These are phyloP conservation scores for Isoperla grammatica DNA, from an alignment of 2,888 invertebrate species.

Conservation along the genomic window DNA sequence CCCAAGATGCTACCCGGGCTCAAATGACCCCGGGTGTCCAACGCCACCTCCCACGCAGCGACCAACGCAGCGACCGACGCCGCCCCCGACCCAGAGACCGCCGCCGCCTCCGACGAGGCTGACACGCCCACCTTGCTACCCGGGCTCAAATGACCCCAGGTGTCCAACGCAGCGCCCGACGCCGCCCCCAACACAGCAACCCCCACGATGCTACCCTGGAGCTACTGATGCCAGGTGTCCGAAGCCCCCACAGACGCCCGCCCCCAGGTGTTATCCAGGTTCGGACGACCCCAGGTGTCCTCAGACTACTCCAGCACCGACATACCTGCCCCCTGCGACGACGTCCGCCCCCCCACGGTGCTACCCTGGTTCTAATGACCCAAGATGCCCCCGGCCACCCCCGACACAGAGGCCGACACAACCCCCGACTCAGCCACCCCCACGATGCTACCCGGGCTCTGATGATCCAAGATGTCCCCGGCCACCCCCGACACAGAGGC, in stretches of 20 bases:
- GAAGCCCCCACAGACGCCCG: conserved; percentile 26
- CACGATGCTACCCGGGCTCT: conserved; percentile 21
- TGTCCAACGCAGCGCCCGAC: conserved; percentile 32
- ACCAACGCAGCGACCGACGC: conserved; percentile 32
- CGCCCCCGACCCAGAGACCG: conserved; percentile 40
- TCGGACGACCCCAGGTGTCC: conserved; percentile 44
- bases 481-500: conserved; percentile 35
- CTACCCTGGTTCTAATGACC: conserved; percentile 18
- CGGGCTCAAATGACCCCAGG: conserved; percentile 36
- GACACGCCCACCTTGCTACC: conserved; percentile 37
- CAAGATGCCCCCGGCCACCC: conserved; percentile 30
- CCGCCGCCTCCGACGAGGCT: conserved; percentile 39
- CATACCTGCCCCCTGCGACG: conserved; percentile 32
- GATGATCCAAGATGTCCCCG: conserved; percentile 8
- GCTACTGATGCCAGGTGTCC: conserved; percentile 31
- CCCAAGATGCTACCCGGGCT: conserved; percentile 28
- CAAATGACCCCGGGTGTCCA: conserved; percentile 30
- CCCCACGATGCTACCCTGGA: conserved; percentile 35
- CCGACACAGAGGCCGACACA: too few species aligned
- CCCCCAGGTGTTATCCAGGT: conserved; percentile 39
- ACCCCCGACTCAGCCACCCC: conserved; percentile 32
- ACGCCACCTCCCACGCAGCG: conserved; percentile 29
- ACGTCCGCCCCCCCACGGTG: conserved; percentile 21
- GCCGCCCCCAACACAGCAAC: conserved; percentile 28
- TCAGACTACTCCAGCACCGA: conserved; percentile 39